A percentile compares a stretch with the other conserved stretches of the same genome.
Evolutionary conservation across 2,797 vertebrate genomes (phyloP).

Genomic region (Eulemur rubriventer): DNA sequence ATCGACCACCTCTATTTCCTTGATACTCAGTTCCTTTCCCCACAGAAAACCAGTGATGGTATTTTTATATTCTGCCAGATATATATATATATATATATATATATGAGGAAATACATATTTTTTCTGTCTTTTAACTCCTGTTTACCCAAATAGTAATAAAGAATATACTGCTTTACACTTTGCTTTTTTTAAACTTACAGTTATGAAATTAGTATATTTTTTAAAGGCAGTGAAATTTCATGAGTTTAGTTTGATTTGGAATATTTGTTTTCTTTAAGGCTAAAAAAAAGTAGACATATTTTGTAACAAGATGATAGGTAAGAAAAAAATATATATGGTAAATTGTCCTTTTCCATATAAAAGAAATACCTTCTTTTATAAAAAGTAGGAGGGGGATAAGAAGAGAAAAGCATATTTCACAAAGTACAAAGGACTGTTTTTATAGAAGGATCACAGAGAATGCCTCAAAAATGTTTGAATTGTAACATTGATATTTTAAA

Average conservation of each 20-base stretch:
- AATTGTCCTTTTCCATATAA: background rate
- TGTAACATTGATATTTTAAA: background rate
- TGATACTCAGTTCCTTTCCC: background rate
- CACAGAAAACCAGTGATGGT: background rate
- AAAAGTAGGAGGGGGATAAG: background rate
- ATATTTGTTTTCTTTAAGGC: background rate
- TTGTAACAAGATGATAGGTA: background rate
- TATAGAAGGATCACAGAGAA: background rate
- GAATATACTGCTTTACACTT: background rate
- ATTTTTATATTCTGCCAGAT: background rate
- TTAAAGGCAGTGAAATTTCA: constrained; percentile 26
- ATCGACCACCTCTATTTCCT: background rate
- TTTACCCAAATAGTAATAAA: background rate
- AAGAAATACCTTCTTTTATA: constrained; percentile 37
- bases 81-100: background rate
- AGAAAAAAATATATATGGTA: background rate
- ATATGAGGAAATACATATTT: background rate
- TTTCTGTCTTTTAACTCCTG: background rate
- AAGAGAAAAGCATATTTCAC: background rate
- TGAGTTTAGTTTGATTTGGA: constrained; percentile 33
- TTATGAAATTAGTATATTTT: constrained; percentile 11
- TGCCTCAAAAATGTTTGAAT: background rate
- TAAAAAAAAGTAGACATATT: background rate
- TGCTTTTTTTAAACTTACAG: background rate
- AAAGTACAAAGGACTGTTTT: background rate